Conservation (phyloP, 2,888 invertebrate genomes). For the Drosophila histrio region DNA sequence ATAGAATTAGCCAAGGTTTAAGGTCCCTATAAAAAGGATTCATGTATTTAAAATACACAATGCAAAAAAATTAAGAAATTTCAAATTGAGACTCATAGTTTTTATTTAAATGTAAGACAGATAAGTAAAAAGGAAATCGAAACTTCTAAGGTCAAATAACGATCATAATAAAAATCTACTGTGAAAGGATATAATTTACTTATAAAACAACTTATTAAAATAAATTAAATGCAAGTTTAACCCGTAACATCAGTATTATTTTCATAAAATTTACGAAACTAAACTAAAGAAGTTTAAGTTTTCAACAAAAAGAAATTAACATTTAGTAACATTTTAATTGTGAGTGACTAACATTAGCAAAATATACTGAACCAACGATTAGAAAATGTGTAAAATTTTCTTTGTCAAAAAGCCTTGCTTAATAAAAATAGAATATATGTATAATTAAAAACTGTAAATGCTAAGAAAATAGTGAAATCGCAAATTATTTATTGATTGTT, state of each 20-base stretch:
- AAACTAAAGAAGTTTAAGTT: neutral
- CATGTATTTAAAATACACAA: neutral
- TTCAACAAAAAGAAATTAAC: neutral
- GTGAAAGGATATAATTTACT: neutral
- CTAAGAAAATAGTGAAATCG: constrained; percentile 17
- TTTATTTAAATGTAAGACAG: too few relatives aligned
- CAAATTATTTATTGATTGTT: constrained; percentile 47
- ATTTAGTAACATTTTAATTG: neutral
- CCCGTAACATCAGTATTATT: neutral
- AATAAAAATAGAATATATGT: constrained; percentile 44
- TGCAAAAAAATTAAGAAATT: too few relatives aligned
- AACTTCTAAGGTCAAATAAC: neutral
- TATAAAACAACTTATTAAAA: neutral
- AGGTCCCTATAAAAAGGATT: constrained; percentile 20
- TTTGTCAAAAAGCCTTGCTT: neutral
- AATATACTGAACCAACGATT: neutral
- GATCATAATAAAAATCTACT: neutral
- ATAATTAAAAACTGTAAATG: constrained; percentile 40
- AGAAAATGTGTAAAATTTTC: neutral
- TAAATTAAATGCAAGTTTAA: neutral
- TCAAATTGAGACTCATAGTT: too few relatives aligned
- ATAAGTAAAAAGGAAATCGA: too few relatives aligned
- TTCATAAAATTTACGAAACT: neutral
- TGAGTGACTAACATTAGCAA: neutral
- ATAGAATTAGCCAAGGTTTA: constrained; percentile 7